Conservation (phyloP, 2,888 invertebrate species). For the Mesopsocus fuscifrons region DNA sequence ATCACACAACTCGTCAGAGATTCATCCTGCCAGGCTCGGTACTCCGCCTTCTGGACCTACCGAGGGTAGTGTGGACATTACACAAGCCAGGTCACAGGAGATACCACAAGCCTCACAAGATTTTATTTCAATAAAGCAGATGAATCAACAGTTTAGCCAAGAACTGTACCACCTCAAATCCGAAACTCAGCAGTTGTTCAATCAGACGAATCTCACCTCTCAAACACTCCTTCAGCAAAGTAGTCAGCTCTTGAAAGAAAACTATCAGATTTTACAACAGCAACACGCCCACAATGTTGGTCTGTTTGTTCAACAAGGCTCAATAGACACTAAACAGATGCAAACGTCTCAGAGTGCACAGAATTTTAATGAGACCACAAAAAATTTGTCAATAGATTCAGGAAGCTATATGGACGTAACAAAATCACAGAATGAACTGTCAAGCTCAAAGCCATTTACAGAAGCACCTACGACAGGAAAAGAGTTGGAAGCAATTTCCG, state of each 20-base stretch:
- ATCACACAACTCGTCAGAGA: slow-evolving; percentile 2
- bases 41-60: background rate
- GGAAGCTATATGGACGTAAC: slow-evolving; percentile 6
- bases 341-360: slow-evolving; percentile 8
- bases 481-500: slow-evolving; percentile 7
- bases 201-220: slow-evolving; percentile 7
- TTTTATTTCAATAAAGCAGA: slow-evolving; percentile 6
- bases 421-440: slow-evolving; percentile 8
- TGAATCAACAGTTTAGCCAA: slow-evolving; percentile 9
- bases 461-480: slow-evolving; percentile 1
- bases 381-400: slow-evolving; percentile 5
- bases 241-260: slow-evolving; percentile 6
- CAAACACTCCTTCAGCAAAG: slow-evolving; percentile 5
- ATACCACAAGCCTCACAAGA: slow-evolving; percentile 3
- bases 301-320: background rate
- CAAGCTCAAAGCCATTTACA: background rate
- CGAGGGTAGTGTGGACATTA: background rate
- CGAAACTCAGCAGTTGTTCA: slow-evolving; percentile 4
- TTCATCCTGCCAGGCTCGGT: background rate
- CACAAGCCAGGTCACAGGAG: slow-evolving; percentile 3
- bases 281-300: slow-evolving; percentile 5
- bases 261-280: slow-evolving; percentile 6
- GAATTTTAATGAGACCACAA: slow-evolving; percentile 7
- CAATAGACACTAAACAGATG: slow-evolving; percentile 4
- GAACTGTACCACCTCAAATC: slow-evolving; percentile 2